Base-by-base conservation (phyloP, 2,113 vertebrate species). In the Epinephelus fuscoguttatus region DNA sequence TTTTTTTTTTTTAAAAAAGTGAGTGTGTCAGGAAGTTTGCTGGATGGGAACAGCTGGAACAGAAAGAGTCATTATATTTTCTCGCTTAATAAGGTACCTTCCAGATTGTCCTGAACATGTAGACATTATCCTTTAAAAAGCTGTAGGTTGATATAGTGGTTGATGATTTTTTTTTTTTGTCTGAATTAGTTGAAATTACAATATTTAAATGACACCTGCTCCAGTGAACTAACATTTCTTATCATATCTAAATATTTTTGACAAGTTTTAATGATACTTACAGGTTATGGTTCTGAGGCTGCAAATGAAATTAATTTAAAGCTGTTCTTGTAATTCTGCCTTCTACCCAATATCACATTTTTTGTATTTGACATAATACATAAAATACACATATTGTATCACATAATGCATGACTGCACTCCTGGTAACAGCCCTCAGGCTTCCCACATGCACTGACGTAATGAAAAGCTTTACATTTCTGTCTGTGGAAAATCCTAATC, bases 41-140 rank as follows among this genome's bases (percentile, higher is more conserved):
- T n/a, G 60, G 52, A 71, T 40, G 6, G 40, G 57, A 70, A 57
- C 27, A 42, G 50, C 67, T 63, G 66, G 19, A 49, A 47, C 30
- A 53, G 7, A 37, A 78, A 14, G 25, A 17, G 37, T 53, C 10
- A 64, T 47, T 18, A 53, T 7, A 27, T 50, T 6, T 53, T 25
- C 27, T 30, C 1, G 1, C 49, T 33, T 56, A 72, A 23, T 37
- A 49, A 66, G 27, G 19, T 4, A 3, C 40, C 12, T 27, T 50
- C 6, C 7, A 64, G 57, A 70, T 23, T 23, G 9, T 47, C 45
- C 6, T 50, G 19, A 61, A 37, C 15, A 23, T 14, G 45, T n/a
- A 42, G 56, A 6, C 2, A 42, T 13, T 25, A 6, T 13, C 21
- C 7, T 62, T 2, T 17, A 47, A 67, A 18, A 18, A 23, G 4